A percentile compares a stretch with the other conserved stretches of the same genome.
phyloP scores from a whole-genome alignment of 2,797 vertebrate genomes.

The Lophotriccus pileatus region DNA sequence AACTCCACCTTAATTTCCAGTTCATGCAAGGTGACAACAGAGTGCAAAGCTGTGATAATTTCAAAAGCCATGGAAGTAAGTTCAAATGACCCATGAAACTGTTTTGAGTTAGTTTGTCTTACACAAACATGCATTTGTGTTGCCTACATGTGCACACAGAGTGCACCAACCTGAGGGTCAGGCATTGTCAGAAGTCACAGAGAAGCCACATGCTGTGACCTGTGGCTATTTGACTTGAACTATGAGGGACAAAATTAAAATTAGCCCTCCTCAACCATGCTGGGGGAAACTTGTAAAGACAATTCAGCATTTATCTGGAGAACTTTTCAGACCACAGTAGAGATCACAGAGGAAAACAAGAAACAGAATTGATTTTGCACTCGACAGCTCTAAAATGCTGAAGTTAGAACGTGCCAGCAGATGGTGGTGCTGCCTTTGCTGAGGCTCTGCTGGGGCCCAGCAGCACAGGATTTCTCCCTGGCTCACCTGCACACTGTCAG shows the following conservation, averaged over 20 bases:
- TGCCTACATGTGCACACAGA: fast-evolving
- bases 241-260: not conserved
- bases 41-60: not conserved
- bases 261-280: fast-evolving
- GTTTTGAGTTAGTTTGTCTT: not conserved
- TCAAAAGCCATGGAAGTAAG: not conserved
- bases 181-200: not conserved
- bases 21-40: not conserved
- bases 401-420: not conserved
- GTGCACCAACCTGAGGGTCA: fast-evolving
- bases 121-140: not conserved
- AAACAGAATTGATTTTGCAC: not conserved
- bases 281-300: not conserved
- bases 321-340: not conserved
- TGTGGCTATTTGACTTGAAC: not conserved
- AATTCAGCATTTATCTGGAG: not conserved
- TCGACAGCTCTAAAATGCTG: not conserved
- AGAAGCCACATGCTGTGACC: not conserved
- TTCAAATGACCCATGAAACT: not conserved
- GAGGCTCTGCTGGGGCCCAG: no score
- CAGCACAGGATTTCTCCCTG: not conserved
- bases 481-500: not conserved
- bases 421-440: not conserved
- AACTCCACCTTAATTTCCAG: not conserved
- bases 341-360: not conserved